phyloP scores from a whole-genome alignment of 2,113 vertebrate genomes.

The Arizona elegans region DNA sequence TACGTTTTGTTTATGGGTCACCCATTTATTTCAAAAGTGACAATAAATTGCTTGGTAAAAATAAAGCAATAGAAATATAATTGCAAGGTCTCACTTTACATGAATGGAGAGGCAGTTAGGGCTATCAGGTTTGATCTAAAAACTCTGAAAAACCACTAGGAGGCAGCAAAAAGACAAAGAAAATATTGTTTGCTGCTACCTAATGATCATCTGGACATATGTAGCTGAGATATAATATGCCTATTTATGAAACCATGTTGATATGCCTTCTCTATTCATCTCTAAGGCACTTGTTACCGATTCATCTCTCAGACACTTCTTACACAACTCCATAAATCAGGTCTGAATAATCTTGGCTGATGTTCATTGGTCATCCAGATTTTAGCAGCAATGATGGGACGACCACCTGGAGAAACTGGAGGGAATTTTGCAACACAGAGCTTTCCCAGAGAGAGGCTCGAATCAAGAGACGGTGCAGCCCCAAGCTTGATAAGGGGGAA shows the following conservation, averaged over 20 bases:
- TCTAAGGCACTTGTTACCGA: too few relatives aligned
- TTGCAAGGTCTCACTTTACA: not conserved
- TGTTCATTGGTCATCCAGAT: not conserved
- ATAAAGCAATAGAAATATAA: not conserved
- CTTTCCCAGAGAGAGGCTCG: too few relatives aligned
- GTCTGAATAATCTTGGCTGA: not conserved
- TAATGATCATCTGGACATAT: not conserved
- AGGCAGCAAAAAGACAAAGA: not conserved
- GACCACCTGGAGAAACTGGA: too few relatives aligned
- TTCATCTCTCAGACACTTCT: not conserved
- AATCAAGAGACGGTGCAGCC: too few relatives aligned
- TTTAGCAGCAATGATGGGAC: not conserved
- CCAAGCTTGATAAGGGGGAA: too few relatives aligned
- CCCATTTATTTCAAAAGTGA: not conserved
- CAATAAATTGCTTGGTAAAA: not conserved
- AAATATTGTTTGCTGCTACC: not conserved
- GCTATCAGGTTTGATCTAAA: not conserved
- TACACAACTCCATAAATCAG: not conserved
- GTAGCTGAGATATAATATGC: not conserved
- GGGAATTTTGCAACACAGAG: too few relatives aligned
- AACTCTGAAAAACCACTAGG: not conserved
- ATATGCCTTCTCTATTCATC: not conserved
- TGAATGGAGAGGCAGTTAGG: not conserved
- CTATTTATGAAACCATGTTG: not conserved
- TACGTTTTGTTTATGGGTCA: not conserved